Base-by-base conservation (phyloP, 1,140 invertebrate species). In the Scaptodrosophila lebanonensis region DNA sequence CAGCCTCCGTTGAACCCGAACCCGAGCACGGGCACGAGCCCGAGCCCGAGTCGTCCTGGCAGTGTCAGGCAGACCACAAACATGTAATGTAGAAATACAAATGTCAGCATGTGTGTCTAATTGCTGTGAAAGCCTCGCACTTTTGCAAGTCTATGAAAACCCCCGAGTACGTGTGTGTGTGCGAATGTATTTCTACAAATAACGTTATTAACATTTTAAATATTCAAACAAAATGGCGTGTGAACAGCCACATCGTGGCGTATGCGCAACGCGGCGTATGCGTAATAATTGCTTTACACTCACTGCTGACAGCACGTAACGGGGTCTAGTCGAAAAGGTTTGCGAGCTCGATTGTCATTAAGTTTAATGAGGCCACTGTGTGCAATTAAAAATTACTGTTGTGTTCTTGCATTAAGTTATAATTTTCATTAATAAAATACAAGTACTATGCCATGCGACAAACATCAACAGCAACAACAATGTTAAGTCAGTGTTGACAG, bases 331-430 rank as follows among this genome's bases (percentile, higher is more conserved):
- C n/a, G 8, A n/a, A n/a, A n/a, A n/a, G n/a, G n/a, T n/a, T n/a
- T n/a, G n/a, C n/a, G n/a, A n/a, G n/a, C 16, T 32, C 45, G 44
- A 66, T 51, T 61, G 54, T 58, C 50, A 47, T 58, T 66, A 52
- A 64, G 32, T 44, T 54, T 39, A 64, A 64, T 45, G 61, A 48
- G 61, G 61, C 69, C 70, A 30, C 27, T 18, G 70, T 49, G 70
- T 75, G 56, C 71, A 76, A 75, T 75, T 75, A 76, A 66, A 75
- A 75, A 65, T 75, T 65, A 76, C 76, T 63, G 72, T 79, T 67
- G 72, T 77, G 61, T 68, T 72, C 36, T 17, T n/a, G 33, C 15
- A 29, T 11, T 33, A 6, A 29, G 42, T 39, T 20, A 25, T 20
- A 40, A 63, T 57, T 47, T 43, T 6, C 3, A 22, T n/a, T n/a